Evolutionary conservation across 2,113 vertebrate species (phyloP), one percentile per base, ranked within the genome.

Genomic region (Andinoacara biseriatus): DNA sequence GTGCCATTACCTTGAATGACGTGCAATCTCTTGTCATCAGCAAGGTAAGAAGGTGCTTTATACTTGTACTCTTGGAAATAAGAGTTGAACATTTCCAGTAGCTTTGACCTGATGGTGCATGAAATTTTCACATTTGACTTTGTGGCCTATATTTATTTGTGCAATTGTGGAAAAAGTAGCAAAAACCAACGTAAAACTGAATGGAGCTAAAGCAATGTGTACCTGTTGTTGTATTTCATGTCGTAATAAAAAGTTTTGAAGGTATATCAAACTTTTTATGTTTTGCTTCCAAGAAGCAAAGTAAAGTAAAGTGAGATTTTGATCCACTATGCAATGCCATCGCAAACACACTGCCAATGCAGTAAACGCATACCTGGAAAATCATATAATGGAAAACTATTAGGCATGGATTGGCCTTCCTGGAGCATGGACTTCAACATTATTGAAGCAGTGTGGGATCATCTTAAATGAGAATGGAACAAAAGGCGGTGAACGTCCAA

Each of bases 1-100:
- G 59, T 88, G 88, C 83, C 86, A 91, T 93, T 92, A 87, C 89
- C 69, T 87, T 83, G 87, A 94, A 90, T 90, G 83, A 87, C 85
- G 87, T 57, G 49, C 67, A 76, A 82, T 86, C 86, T 75, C 63
- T 82, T 85, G 82, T 90, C 90, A 83, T 78, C 78, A 67, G 77
- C 4, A 7, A 80, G 57, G 74, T 56, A 67, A 56, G 43, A 83
- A 76, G 60, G 54, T 46, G 49, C 78, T 88, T 90, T 22, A 86
- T 60, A 78, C 31, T 79, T 24, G 18, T 49, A 17, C 74, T 61
- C 33, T 59, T 1, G 10, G 35, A 46, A 58, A 60, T 33, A 62
- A 20, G 33, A 24, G 58, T 79, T 83, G 35, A 63, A 82, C 26
- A 59, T 83, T 82, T 82, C 82, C 76, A 35, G 49, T 60, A 63